A percentile compares a stretch with the other conserved stretches of the same genome.
Evolutionary conservation across 2,797 vertebrate genomes (phyloP).

Genomic region (Hylomyscus alleni): DNA sequence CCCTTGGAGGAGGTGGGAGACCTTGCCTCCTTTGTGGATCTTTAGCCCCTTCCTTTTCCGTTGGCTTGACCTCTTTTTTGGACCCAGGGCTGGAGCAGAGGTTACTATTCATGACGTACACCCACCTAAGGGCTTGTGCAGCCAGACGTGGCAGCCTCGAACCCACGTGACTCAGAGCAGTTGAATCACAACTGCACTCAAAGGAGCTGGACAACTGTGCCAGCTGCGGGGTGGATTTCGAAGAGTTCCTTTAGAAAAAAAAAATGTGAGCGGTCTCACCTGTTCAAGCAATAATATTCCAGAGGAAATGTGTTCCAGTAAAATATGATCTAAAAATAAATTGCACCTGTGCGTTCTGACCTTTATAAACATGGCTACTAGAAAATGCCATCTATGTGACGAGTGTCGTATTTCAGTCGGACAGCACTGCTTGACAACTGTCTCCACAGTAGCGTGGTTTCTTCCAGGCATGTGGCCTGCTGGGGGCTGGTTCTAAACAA

Average conservation of each 20-base stretch:
- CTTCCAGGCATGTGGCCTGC: not conserved
- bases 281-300: not conserved
- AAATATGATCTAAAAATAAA: conserved; percentile 27
- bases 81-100: not conserved
- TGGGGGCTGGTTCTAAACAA: not conserved
- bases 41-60: not conserved
- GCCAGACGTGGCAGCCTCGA: not conserved
- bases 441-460: rapidly evolving
- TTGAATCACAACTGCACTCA: not conserved
- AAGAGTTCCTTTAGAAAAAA: not conserved
- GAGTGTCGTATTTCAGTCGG: not conserved
- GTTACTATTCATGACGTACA: not conserved
- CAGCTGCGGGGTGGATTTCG: not conserved
- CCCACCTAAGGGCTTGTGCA: not conserved
- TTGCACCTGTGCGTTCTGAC: not conserved
- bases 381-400: not conserved
- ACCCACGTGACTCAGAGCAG: not conserved
- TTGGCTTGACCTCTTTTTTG: not conserved
- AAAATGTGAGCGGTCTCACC: not conserved
- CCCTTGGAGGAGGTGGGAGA: rapidly evolving
- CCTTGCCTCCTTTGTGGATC: not conserved
- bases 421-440: rapidly evolving
- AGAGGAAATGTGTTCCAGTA: not conserved
- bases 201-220: not conserved
- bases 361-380: not conserved